Conservation (phyloP, 2,888 invertebrate genomes). For the Drosophila neonasuta region DNA sequence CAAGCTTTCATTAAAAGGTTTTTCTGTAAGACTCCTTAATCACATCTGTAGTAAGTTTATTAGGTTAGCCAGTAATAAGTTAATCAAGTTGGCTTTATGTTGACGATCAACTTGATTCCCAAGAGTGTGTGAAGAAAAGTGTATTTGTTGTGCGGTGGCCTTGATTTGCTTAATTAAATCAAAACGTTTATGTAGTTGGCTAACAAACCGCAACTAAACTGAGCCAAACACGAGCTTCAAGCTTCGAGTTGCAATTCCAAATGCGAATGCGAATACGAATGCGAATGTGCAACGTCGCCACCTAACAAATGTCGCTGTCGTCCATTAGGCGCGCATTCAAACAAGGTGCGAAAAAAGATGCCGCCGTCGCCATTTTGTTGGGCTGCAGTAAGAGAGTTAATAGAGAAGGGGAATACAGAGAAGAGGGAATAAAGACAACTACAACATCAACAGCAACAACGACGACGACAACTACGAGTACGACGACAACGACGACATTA, state of each 20-base stretch:
- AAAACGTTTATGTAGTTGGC: slow-evolving; percentile 47
- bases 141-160: slow-evolving; percentile 43
- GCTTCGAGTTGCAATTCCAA: slow-evolving; percentile 25
- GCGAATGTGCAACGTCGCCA: slow-evolving; percentile 41
- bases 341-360: slow-evolving; percentile 78
- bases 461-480: slow-evolving; percentile 41
- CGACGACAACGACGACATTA: slow-evolving; percentile 64
- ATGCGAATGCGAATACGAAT: slow-evolving; percentile 21
- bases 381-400: slow-evolving; percentile 1
- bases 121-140: slow-evolving; percentile 15
- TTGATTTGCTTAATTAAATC: slow-evolving; percentile 46
- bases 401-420: not conserved
- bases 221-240: slow-evolving; percentile 45
- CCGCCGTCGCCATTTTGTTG: slow-evolving; percentile 72
- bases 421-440: slow-evolving; percentile 7
- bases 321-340: slow-evolving; percentile 78
- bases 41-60: not conserved
- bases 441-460: slow-evolving; percentile 24
- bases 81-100: not conserved
- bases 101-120: not conserved
- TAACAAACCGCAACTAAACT: slow-evolving; percentile 48
- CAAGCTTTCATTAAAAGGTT: not conserved
- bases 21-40: not conserved
- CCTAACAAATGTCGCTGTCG: slow-evolving; percentile 76
- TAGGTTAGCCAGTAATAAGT: not conserved